Base-by-base conservation (phyloP, 2,113 vertebrate species). In the Corythornis madagascariensis region DNA sequence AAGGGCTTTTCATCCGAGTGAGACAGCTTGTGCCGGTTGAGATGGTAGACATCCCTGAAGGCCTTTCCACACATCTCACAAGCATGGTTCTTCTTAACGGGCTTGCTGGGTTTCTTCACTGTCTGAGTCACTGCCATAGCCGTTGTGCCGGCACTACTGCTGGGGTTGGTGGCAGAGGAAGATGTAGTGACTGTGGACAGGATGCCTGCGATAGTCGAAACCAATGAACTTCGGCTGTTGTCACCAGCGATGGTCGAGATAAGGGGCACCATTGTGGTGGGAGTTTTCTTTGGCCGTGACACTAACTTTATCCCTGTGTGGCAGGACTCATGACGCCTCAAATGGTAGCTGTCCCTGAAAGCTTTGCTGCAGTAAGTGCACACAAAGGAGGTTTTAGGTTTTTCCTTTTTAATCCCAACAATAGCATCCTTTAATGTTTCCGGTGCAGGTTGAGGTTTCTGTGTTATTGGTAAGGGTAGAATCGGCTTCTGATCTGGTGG, bases 31-130 rank as follows among this genome's bases (percentile, higher is more conserved):
- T 99, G 99, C 90, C 99, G 96, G 96, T 99, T 99, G 87, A 99
- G 98, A 95, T 99, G 99, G 97, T 99, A 99, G 78, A 99, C 99
- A 48, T 99, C 99, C 75, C 99, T 98, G 97, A 99, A 99, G 92
- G 99, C 99, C 96, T 99, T 99, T 10, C 99, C 99, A 12, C 99
- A 99, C 99, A 99, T 99, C 97, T 99, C 99, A 20, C 99, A 99
- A 59, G 99, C 99, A 1, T 99, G 99, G 95, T 99, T 99, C 98
- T 99, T 99, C 97, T 99, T 99, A 64, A 99, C 99, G 3, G 98
- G 99, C 94, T 99, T 99, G 87, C 98, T 98, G 57, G 98, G 98
- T 94, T 99, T 99, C 97, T 99, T 99, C 79, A 96, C 97, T 5
- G 98, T 94, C 96, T 97, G 98, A 59, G 98, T 95, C 93, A 97